Percentiles rank a stretch among this genome's conserved stretches.
phyloP scores from a whole-genome alignment of 2,888 invertebrate species.

The Neuroscelio doddi region DNA sequence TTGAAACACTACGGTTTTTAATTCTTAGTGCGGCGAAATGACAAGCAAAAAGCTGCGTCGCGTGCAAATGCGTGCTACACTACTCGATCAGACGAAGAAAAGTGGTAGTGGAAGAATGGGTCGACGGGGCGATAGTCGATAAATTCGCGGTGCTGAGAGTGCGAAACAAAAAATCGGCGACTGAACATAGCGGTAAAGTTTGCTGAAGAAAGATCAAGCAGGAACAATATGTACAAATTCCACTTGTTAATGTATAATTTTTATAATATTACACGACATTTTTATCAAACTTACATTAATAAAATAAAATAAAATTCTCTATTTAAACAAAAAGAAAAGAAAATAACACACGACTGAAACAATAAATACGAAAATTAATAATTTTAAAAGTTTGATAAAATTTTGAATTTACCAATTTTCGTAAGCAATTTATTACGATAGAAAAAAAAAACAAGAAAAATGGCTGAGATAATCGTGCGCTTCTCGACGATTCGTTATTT shows the following conservation, averaged over 20 bases:
- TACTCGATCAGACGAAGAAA: conserved; percentile 30
- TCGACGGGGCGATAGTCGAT: conserved; percentile 38
- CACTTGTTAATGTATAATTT: conserved; percentile 6
- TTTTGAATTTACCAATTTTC: conserved; percentile 45
- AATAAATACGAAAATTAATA: conserved; percentile 25
- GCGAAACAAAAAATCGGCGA: conserved; percentile 31
- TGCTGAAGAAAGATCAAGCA: conserved; percentile 26
- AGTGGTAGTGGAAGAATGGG: conserved; percentile 31
- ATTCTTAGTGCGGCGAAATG: conserved; percentile 14
- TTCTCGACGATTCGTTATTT: conserved; percentile 37
- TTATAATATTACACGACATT: too few species aligned
- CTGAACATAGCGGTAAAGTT: conserved; percentile 36
- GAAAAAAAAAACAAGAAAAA: conserved; percentile 29
- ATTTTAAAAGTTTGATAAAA: conserved; percentile 15
- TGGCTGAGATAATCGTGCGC: conserved; percentile 25
- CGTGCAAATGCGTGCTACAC: conserved; percentile 24
- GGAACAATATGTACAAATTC: conserved; percentile 9
- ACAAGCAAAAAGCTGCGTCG: conserved; percentile 25
- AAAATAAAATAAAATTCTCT: conserved; percentile 33
- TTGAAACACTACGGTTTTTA: conserved; percentile 15
- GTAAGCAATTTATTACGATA: conserved; percentile 30
- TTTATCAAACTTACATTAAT: too few species aligned
- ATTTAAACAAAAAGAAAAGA: conserved; percentile 18
- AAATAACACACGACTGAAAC: not conserved
- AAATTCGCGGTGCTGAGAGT: conserved; percentile 42